Evolutionary conservation across 2,113 vertebrate genomes (phyloP).

Genomic region (Nibea coibor): DNA sequence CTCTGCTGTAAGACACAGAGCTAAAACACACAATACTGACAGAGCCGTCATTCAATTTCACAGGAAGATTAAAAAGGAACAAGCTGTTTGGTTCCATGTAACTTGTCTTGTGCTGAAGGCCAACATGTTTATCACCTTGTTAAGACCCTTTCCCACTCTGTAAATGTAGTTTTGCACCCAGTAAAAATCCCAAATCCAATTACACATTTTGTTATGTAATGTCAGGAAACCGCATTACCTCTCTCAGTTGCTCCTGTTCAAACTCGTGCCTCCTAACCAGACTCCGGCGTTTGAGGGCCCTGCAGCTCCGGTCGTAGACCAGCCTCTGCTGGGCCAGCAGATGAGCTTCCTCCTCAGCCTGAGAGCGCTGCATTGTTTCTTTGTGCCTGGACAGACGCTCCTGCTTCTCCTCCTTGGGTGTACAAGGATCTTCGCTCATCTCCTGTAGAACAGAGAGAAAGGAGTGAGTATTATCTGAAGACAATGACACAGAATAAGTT

Average conservation of each 20-base stretch:
- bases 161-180: background rate
- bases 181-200: background rate
- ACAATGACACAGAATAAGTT: background rate
- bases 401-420: slow-evolving; percentile 98
- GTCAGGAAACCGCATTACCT: slow-evolving; percentile 82
- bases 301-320: slow-evolving; percentile 97
- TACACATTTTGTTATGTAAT: background rate
- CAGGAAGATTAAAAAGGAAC: background rate
- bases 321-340: slow-evolving; percentile 96
- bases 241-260: slow-evolving; percentile 98
- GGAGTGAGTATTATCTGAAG: background rate
- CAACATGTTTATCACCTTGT: background rate
- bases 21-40: background rate
- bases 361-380: slow-evolving; percentile 98
- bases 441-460: slow-evolving; percentile 82
- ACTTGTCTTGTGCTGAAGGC: background rate
- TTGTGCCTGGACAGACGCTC: slow-evolving; percentile 98
- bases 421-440: slow-evolving; percentile 96
- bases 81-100: background rate
- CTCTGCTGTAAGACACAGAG: background rate
- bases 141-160: background rate
- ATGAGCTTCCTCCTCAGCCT: slow-evolving; percentile 97
- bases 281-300: slow-evolving; percentile 94
- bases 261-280: slow-evolving; percentile 94
- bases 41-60: too few relatives aligned